A percentile compares a stretch with the other conserved stretches of the same genome.
Conservation (phyloP, 1,140 invertebrate species). For the Ephestia elutella region DNA sequence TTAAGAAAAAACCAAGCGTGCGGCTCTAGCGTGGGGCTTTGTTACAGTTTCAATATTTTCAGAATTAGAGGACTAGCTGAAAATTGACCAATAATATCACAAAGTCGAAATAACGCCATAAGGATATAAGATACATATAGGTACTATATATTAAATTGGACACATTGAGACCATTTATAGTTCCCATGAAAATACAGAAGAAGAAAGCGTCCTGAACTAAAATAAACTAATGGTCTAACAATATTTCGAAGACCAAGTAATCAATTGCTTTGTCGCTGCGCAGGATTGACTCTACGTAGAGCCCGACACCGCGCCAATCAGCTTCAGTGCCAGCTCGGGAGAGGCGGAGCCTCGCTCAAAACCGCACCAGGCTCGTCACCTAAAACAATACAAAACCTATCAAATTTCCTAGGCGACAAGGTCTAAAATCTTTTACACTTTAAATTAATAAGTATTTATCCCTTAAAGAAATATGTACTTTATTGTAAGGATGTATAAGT, state of each 20-base stretch:
- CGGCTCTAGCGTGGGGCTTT: too few species aligned
- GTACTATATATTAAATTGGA: too few species aligned
- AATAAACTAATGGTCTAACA: background rate
- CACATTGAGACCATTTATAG: too few species aligned
- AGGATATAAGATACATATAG: too few species aligned
- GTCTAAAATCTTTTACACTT: conserved; percentile 19
- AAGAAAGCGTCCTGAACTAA: too few species aligned
- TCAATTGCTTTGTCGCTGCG: conserved; percentile 45
- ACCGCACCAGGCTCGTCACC: background rate
- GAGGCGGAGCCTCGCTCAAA: conserved; percentile 43
- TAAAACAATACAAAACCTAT: conserved; percentile 14
- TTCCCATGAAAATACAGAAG: too few species aligned
- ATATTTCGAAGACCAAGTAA: background rate
- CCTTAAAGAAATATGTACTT: conserved; percentile 24
- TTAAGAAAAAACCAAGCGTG: too few species aligned
- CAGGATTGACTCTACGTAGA: conserved; percentile 55
- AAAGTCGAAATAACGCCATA: too few species aligned
- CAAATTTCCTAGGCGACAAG: conserved; percentile 20
- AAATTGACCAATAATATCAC: too few species aligned
- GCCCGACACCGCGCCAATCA: conserved; percentile 53
- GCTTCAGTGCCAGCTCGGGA: conserved; percentile 54
- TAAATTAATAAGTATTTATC: conserved; percentile 17
- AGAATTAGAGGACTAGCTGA: too few species aligned
- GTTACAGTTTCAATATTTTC: too few species aligned
- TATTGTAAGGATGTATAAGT: conserved; percentile 23